Evolutionary conservation across 2,888 invertebrate species (phyloP).

Genomic region (Leucoptera coffeella): DNA sequence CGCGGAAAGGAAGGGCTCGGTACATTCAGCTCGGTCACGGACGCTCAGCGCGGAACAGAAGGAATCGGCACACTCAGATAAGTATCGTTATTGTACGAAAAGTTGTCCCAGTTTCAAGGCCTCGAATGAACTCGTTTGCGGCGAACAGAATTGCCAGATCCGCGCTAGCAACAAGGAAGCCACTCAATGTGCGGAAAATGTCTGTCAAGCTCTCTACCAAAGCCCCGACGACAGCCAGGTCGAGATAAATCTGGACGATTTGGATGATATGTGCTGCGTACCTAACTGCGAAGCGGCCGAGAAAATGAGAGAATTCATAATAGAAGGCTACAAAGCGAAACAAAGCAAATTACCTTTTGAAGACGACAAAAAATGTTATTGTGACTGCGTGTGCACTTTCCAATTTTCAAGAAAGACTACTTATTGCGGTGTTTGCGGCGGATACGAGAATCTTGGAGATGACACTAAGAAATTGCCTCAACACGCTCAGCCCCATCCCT

Average conservation of each 20-base stretch:
- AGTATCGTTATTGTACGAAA: no score
- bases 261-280: conserved; percentile 29
- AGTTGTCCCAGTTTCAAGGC: no score
- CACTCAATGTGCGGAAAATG: conserved; percentile 8
- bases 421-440: conserved; percentile 36
- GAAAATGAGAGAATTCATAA: conserved; percentile 30
- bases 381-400: conserved; percentile 35
- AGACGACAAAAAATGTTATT: conserved; percentile 24
- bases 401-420: conserved; percentile 30
- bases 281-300: conserved; percentile 29
- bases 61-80: no score
- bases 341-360: no score
- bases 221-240: conserved; percentile 38
- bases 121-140: no score
- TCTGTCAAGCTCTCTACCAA: conserved; percentile 15
- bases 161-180: conserved; percentile 6
- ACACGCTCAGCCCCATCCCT: conserved; percentile 28
- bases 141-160: neutral
- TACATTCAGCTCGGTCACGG: no score
- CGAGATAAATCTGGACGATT: conserved; percentile 20
- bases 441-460: conserved; percentile 32
- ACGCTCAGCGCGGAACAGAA: no score
- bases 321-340: conserved; percentile 14
- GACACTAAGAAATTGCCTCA: conserved; percentile 25
- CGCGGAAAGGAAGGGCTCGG: no score